phyloP scores from a whole-genome alignment of 2,113 vertebrate genomes.

The Phaetusa simplex region DNA sequence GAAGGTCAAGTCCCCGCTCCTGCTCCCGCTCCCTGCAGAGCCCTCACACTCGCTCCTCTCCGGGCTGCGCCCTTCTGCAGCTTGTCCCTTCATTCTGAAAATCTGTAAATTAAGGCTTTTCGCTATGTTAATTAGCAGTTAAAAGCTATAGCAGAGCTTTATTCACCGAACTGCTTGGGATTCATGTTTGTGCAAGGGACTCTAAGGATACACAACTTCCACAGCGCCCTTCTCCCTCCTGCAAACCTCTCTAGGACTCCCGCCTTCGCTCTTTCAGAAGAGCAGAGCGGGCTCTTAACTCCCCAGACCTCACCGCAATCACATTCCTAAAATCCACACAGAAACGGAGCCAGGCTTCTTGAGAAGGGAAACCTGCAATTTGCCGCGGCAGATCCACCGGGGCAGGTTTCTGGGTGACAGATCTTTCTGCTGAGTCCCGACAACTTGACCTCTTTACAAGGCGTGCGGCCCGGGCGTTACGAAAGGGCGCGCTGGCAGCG shows the following conservation, averaged over 20 bases:
- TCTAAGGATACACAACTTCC: neutral
- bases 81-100: neutral
- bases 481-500: neutral
- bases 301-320: neutral
- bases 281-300: neutral
- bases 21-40: neutral
- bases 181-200: neutral
- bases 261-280: neutral
- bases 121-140: neutral
- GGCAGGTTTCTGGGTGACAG: conserved; percentile 13
- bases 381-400: neutral
- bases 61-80: neutral
- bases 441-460: neutral
- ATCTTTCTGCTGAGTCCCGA: neutral
- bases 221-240: neutral
- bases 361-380: neutral
- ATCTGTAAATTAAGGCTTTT: neutral
- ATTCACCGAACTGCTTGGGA: neutral
- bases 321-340: neutral
- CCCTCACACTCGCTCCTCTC: neutral
- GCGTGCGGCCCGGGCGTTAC: neutral
- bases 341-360: neutral
- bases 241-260: neutral
- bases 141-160: neutral
- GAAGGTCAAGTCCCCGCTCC: neutral